Percentiles rank a stretch among this genome's conserved stretches.
These are phyloP conservation scores for Tragelaphus scriptus DNA, from an alignment of 2,113 vertebrate species.

Conservation along the genomic window DNA sequence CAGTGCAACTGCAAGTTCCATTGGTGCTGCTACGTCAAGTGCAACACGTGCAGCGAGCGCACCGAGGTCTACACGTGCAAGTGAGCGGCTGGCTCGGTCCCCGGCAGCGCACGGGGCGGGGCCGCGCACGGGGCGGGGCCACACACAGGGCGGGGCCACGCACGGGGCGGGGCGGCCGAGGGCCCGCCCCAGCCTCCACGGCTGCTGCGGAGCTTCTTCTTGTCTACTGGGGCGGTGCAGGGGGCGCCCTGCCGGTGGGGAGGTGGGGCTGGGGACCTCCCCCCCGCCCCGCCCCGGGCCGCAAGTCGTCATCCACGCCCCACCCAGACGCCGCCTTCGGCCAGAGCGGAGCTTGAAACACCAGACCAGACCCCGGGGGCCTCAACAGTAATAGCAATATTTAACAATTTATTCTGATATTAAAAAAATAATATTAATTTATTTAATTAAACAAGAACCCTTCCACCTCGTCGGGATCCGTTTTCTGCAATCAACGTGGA, in stretches of 20 bases:
- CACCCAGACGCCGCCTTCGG: slow-evolving; percentile 56
- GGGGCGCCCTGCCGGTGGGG: neutral
- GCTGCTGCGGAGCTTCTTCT: neutral
- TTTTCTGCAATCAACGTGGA: slow-evolving; percentile 82
- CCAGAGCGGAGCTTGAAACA: slow-evolving; percentile 73
- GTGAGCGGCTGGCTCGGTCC: slow-evolving; percentile 70
- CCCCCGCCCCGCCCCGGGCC: neutral
- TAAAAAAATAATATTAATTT: slow-evolving; percentile 96
- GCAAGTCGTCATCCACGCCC: neutral
- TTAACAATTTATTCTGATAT: slow-evolving; percentile 93
- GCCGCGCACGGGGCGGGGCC: rapidly evolving
- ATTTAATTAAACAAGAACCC: slow-evolving; percentile 91
- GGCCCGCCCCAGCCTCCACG: too few relatives aligned
- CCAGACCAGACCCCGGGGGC: slow-evolving; percentile 73
- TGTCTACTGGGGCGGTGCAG: neutral
- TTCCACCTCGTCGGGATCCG: slow-evolving; percentile 81
- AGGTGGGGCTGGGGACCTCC: slow-evolving; percentile 24
- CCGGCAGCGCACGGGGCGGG: neutral
- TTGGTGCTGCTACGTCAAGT: slow-evolving; percentile 99
- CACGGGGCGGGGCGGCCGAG: neutral
- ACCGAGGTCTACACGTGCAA: slow-evolving; percentile 98
- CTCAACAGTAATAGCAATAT: slow-evolving; percentile 87
- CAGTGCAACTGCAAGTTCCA: slow-evolving; percentile 99
- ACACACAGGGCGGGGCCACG: too few relatives aligned
- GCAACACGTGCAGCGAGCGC: slow-evolving; percentile 98